Evolutionary conservation across 2,888 invertebrate genomes (phyloP), one percentile per base, ranked within the genome.

Genomic region (Proisotoma minuta): DNA sequence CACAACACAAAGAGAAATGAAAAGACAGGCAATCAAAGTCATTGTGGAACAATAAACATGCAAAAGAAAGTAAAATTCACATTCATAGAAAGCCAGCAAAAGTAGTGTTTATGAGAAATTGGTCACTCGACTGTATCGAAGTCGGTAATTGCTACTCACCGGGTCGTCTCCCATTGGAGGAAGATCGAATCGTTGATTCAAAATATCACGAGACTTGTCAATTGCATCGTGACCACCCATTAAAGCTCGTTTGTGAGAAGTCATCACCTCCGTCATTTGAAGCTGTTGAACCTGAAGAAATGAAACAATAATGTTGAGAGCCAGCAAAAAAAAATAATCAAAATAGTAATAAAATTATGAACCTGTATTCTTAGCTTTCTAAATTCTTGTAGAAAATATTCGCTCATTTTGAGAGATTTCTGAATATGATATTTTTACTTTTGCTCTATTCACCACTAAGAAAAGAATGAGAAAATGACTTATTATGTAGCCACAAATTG

Each of bases 161-260:
- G 70, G 72, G 59, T 73, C 73, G 29, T 66, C 65, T 26, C 73
- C 72, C 50, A 73, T 66, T 12, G 73, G 73, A 28, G 71, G 73
- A 27, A 73, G 60, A 60, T 69, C 65, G 56, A 73, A 62, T 24
- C 66, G 70, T 27, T 70, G 67, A 54, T 73, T 66, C 65, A 73
- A 63, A 57, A 71, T 69, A 28, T 71, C 70, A 29, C 53, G 54
- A 12, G 71, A 69, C 28, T 69, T 66, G 73, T 87, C 84, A 74
- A 99, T 90, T 71, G 92, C 86, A 77, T 91, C 88, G 75, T 91
- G 88, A 12, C 96, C 95, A 22, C 93, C 87, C 40, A 95, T 80
- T 70, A 99, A 81, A 3, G 96, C 98, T 62, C 92, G 84, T 79
- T 99, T 97, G 28, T 97, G 93, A 79, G 92, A 93, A 59, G 89